Evolutionary conservation across 2,797 vertebrate species (phyloP).

Genomic region (Myotis myotis): DNA sequence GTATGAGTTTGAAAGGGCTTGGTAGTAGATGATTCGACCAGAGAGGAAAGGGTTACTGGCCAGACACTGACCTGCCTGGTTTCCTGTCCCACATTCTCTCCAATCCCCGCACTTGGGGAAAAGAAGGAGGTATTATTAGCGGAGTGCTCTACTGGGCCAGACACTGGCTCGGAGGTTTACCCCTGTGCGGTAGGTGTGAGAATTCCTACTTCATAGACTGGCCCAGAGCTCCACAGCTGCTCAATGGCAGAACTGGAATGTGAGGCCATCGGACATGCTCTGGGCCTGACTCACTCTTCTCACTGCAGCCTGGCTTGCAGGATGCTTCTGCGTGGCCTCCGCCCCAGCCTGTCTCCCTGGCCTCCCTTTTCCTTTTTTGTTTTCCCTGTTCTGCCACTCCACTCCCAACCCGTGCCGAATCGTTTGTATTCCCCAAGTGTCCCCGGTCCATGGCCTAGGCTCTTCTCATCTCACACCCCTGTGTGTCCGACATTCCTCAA

Average conservation of each 20-base stretch:
- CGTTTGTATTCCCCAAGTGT: background rate
- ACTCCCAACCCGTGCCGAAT: background rate
- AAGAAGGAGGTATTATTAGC: background rate
- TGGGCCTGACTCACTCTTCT: background rate
- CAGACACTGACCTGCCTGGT: background rate
- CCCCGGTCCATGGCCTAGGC: background rate
- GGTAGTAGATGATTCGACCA: background rate
- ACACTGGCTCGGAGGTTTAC: background rate
- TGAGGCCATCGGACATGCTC: background rate
- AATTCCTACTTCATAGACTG: background rate
- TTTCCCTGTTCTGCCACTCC: background rate
- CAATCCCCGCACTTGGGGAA: background rate
- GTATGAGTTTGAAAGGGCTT: background rate
- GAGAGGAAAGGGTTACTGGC: background rate
- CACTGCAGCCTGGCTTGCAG: background rate
- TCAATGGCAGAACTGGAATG: background rate
- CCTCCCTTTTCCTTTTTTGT: background rate
- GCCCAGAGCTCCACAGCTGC: background rate
- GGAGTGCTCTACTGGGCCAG: background rate
- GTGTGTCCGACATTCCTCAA: background rate
- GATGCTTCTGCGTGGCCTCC: background rate
- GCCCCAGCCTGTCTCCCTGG: background rate
- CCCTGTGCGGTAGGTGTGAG: background rate
- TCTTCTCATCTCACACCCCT: background rate
- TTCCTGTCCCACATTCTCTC: background rate